Conservation (phyloP, 2,113 vertebrate species). For the Agapornis roseicollis region DNA sequence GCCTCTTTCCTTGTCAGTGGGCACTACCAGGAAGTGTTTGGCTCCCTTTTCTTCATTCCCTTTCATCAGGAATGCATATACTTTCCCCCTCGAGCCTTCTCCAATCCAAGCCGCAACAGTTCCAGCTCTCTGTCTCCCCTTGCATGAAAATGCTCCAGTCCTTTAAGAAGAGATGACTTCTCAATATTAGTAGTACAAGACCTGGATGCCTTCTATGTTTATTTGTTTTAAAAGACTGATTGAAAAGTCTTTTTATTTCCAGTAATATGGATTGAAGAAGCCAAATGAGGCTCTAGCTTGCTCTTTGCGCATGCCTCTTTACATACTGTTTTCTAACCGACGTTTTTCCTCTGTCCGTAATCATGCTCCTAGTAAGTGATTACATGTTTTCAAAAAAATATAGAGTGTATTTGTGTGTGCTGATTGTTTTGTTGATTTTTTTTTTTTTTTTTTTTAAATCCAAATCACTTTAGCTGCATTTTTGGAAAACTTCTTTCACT, state of each 20-base stretch:
- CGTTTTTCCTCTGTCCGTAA: neutral
- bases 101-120: neutral
- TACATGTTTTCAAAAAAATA: constrained; percentile 44
- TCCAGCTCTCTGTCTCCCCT: neutral
- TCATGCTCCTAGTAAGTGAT: neutral
- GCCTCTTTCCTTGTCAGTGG: neutral
- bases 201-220: neutral
- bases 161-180: neutral
- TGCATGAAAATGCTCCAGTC: neutral
- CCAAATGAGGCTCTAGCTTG: neutral
- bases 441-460: constrained; percentile 56
- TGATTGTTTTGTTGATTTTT: neutral
- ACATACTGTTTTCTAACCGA: neutral
- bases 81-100: rapidly evolving
- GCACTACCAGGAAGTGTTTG: neutral
- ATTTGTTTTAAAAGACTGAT: neutral
- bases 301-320: neutral
- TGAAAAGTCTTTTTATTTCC: neutral
- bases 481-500: constrained; percentile 81
- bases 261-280: neutral
- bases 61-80: neutral
- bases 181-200: neutral
- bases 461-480: constrained; percentile 73
- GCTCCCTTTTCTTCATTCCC: neutral
- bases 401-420: neutral